Base-by-base conservation (phyloP, 2,888 invertebrate species). In the Habrosyne pyritoides region DNA sequence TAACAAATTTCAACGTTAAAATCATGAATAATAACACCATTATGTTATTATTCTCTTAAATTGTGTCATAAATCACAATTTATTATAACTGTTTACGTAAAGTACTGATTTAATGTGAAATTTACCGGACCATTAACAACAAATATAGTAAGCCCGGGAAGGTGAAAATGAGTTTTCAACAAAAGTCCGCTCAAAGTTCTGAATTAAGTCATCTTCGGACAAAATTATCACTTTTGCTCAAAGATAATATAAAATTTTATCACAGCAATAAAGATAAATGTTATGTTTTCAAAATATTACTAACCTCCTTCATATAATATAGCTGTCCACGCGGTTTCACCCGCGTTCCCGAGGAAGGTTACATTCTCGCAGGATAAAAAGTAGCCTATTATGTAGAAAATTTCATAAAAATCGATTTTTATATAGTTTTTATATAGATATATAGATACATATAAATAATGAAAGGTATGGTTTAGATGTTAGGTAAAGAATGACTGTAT, bases 31-130 rank as follows among this genome's bases (percentile, higher is more conserved):
- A 42, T 42, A 42, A 18, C 42, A 5, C 42, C 8, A 42, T 42
- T 42, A 42, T 30, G 12, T 42, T 42, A 24, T 42, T 18, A 8
- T 42, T 18, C 2, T 14, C 18, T 18, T 8, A 42, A 18, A 18
- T 18, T 18, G 42, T 8, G 18, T 18, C 18, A 47, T 53, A 54
- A 54, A 54, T 33, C 18, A 36, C 42, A 42, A 42, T 54, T 48
- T 21, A 54, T 54, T 33, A 14, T 50, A 54, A 54, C 42, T 54
- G 26, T 14, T 36, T 22, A 54, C 49, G 36, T 33, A 22, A 26
- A 42, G 24, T 28, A 50, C 50, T 54, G 54, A 54, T 54, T 49
- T 54, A 54, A 49, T 49, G 42, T 21, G 8, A 36, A 54, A 54
- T 54, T 50, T 54, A 33, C 36, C 28, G 36, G 24, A 10, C 21